phyloP scores from a whole-genome alignment of 2,113 vertebrate species.

The Climacteris rufus region DNA sequence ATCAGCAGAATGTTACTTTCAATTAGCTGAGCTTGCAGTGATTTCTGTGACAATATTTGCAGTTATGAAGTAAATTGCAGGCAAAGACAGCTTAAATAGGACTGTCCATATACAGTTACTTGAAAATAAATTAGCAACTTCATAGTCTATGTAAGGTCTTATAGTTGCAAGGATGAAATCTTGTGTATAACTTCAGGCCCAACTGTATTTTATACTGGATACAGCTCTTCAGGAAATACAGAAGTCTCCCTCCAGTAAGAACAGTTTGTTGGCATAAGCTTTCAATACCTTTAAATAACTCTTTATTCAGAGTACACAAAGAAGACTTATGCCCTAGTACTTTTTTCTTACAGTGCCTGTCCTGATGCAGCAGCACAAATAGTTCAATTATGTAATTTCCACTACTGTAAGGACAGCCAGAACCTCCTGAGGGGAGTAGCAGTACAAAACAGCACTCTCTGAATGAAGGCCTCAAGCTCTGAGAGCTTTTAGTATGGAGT shows the following conservation, averaged over 20 bases:
- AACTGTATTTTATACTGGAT: background rate
- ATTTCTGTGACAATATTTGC: background rate
- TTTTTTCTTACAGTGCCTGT: background rate
- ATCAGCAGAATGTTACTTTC: background rate
- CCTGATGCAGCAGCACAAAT: background rate
- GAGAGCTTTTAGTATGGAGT: background rate
- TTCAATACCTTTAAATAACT: constrained; percentile 14
- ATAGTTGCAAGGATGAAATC: background rate
- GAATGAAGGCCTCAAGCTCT: background rate
- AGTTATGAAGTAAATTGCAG: background rate
- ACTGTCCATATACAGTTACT: background rate
- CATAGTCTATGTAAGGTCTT: background rate
- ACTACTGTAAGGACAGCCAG: background rate
- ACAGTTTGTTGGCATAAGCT: background rate
- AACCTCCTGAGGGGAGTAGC: background rate
- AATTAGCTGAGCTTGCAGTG: background rate
- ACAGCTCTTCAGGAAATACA: background rate
- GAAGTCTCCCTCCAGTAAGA: background rate
- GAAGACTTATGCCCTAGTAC: background rate
- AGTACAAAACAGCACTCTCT: background rate
- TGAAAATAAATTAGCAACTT: background rate
- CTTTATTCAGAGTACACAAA: background rate
- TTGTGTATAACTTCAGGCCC: background rate
- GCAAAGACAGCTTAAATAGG: background rate
- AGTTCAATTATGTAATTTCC: background rate